Evolutionary conservation across 2,797 vertebrate genomes (phyloP).

Genomic region (Epinephelus coioides): DNA sequence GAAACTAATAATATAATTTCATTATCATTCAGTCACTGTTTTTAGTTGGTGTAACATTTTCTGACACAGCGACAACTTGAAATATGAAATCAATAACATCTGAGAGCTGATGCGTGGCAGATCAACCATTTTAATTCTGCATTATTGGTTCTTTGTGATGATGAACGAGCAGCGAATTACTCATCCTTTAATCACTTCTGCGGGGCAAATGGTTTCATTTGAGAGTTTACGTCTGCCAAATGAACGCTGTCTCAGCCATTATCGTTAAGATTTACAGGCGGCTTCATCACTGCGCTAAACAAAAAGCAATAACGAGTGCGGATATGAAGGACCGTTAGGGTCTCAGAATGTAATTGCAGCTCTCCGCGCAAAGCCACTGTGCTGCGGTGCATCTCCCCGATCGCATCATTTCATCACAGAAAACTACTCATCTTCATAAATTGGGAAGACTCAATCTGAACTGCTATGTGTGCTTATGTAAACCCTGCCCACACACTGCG

Average conservation of each 20-base stretch:
- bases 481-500: conserved; percentile 7
- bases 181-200: conserved; percentile 53
- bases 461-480: not conserved
- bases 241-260: conserved; percentile 29
- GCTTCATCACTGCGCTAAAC: conserved; percentile 38
- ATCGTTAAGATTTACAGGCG: conserved; percentile 49
- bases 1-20: not conserved
- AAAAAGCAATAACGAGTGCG: conserved; percentile 40
- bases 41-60: not conserved
- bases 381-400: not conserved
- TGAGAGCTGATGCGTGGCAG: conserved; percentile 18
- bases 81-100: conserved; percentile 26
- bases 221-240: conserved; percentile 47
- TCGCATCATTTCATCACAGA: not conserved
- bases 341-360: conserved; percentile 24
- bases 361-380: conserved; percentile 3
- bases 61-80: not conserved
- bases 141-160: conserved; percentile 28
- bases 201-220: conserved; percentile 30
- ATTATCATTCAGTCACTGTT: not conserved
- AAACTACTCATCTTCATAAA: conserved; percentile 6
- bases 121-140: conserved; percentile 32
- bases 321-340: conserved; percentile 23
- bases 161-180: conserved; percentile 37
- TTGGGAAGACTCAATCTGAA: conserved; percentile 1